Evolutionary conservation across 2,888 invertebrate species (phyloP).

Genomic region (Netelia virgata): DNA sequence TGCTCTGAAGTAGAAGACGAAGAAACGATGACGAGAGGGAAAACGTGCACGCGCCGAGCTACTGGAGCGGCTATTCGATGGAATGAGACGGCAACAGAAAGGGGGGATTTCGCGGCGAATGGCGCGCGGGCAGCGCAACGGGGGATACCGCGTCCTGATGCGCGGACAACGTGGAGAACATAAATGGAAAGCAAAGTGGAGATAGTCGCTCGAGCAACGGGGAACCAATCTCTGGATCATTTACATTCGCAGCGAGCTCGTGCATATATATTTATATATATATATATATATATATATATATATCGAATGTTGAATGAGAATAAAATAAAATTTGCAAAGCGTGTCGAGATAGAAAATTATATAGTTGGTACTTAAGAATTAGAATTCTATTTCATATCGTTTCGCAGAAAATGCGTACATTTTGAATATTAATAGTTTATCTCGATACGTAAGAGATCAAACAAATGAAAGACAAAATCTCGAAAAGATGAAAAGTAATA

Average conservation of each 20-base stretch:
- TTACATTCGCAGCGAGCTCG: conserved; percentile 9
- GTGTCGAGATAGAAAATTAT: background rate
- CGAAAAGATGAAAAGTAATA: no score
- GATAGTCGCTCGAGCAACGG: conserved; percentile 11
- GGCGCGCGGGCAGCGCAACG: conserved; percentile 39
- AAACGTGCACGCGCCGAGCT: conserved; percentile 35
- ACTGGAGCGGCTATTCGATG: conserved; percentile 15
- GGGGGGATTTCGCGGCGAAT: conserved; percentile 6
- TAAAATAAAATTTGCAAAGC: background rate
- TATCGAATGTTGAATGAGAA: conserved; percentile 1
- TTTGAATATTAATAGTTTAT: background rate
- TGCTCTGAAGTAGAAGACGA: conserved; percentile 3
- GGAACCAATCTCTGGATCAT: conserved; percentile 65
- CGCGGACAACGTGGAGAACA: conserved; percentile 46
- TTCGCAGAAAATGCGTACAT: background rate
- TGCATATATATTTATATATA: background rate
- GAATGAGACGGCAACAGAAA: background rate
- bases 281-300: background rate
- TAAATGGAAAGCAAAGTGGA: conserved; percentile 65
- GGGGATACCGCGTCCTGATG: conserved; percentile 45
- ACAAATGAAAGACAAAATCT: background rate
- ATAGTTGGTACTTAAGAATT: background rate
- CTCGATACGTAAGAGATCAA: background rate
- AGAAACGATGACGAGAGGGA: conserved; percentile 48
- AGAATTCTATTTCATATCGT: background rate